phyloP scores from a whole-genome alignment of 2,888 invertebrate species.

The Callosobruchus maculatus region DNA sequence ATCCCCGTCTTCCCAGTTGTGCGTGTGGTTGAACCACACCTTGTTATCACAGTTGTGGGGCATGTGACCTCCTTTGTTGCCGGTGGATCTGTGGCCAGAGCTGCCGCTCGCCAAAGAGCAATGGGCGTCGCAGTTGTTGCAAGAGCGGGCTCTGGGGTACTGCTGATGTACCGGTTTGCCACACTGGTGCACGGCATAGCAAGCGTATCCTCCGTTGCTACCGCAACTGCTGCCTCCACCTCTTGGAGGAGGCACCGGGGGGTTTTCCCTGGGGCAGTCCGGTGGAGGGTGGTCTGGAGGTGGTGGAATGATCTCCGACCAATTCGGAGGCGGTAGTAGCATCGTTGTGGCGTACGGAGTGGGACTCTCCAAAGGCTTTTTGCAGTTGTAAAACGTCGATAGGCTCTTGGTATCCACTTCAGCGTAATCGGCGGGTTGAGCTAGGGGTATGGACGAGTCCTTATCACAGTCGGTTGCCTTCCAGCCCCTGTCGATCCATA shows the following conservation, averaged over 20 bases:
- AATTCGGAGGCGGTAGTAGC: conserved; percentile 57
- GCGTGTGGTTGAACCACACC: conserved; percentile 40
- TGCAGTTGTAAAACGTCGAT: conserved; percentile 68
- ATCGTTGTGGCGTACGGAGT: conserved; percentile 75
- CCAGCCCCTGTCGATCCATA: conserved; percentile 71
- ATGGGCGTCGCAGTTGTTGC: conserved; percentile 44
- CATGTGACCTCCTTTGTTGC: conserved; percentile 31
- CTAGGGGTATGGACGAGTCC: conserved; percentile 61
- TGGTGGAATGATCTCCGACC: conserved; percentile 59
- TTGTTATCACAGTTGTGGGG: conserved; percentile 44
- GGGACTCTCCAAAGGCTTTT: conserved; percentile 63
- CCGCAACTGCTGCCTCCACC: conserved; percentile 43
- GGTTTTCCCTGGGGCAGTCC: conserved; percentile 47
- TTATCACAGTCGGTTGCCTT: conserved; percentile 61
- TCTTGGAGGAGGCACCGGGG: conserved; percentile 41
- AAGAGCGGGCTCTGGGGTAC: conserved; percentile 38
- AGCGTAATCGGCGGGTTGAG: conserved; percentile 63
- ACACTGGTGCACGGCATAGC: conserved; percentile 45
- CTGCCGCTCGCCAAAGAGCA: conserved; percentile 46
- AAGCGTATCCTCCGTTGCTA: conserved; percentile 44
- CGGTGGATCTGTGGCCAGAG: conserved; percentile 36
- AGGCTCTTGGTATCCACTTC: conserved; percentile 64
- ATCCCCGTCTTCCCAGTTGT: conserved; percentile 46
- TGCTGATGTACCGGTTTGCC: conserved; percentile 30
- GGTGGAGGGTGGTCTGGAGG: conserved; percentile 61